Base-by-base conservation (phyloP, 1,140 invertebrate genomes). In the Octopus bimaculoides region DNA sequence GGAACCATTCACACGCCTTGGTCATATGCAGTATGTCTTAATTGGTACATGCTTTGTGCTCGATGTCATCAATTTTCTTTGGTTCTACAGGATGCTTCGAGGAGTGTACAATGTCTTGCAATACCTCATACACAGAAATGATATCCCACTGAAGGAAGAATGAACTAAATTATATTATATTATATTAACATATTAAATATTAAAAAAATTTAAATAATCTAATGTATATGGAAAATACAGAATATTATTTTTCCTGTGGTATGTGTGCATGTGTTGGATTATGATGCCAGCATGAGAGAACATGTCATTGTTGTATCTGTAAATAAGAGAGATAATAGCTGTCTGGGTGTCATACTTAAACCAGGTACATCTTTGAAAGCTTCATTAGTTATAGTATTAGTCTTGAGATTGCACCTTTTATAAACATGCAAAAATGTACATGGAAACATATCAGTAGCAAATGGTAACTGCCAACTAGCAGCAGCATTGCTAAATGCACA, bases 11-110 rank as follows among this genome's bases (percentile, higher is more conserved):
- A 83, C 78, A 26, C 83, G 84, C 5, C 79, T 88, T 0, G 88
- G 87, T 9, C 83, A 87, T 81, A 85, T 89, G 20, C 84, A 85
- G 66, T 79, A 84, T 52, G 84, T 88, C 14, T 80, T 89, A 41
- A 79, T 89, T 71, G 78, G 85, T 17, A 81, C 87, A 7, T 89
- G 88, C 80, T 54, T 85, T 79, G 80, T 88, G 76, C 80, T 89
- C 20, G 88, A 89, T 80, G 77, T 85, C 14, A 86, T 89, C 52
- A 89, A 89, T 82, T 61, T 89, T 54, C 85, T 84, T 78, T 89
- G 88, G 88, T 88, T 89, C 80, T 84, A 85, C 78, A 88, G 87
- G 82, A 86, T 89, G 78, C 83, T 80, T 75, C 77, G 83, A 66
- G 88, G 88, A 52, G 84, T 83, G 10, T 75, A 81, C 26, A 87